Percentiles rank a stretch among this genome's conserved stretches.
Conservation (phyloP, 1,140 invertebrate species). For the Eurytemora carolleeae region DNA sequence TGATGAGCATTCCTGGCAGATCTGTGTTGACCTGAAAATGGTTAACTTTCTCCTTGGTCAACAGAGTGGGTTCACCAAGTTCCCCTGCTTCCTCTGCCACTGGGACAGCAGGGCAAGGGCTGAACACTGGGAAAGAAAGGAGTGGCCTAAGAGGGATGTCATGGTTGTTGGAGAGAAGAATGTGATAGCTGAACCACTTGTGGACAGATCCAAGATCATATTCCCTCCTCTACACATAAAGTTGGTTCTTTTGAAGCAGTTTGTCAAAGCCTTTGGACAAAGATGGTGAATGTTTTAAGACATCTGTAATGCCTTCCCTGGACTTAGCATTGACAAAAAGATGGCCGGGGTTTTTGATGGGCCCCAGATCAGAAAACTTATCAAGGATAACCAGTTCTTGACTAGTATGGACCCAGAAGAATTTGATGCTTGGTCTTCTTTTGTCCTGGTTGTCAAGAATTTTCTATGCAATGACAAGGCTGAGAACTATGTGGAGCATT, state of each 20-base stretch:
- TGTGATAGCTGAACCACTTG: slow-evolving; percentile 18
- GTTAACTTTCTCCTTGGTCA: slow-evolving; percentile 23
- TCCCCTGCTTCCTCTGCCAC: slow-evolving; percentile 17
- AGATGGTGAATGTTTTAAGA: slow-evolving; percentile 20
- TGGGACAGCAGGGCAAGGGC: slow-evolving; percentile 15
- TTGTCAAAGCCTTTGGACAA: slow-evolving; percentile 22
- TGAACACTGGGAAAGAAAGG: slow-evolving; percentile 16
- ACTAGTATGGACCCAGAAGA: too few species aligned
- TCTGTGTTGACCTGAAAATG: slow-evolving; percentile 16
- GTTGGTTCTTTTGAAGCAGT: slow-evolving; percentile 24
- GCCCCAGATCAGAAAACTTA: slow-evolving; percentile 14
- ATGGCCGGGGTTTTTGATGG: slow-evolving; percentile 23
- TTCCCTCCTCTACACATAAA: slow-evolving; percentile 26
- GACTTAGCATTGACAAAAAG: slow-evolving; percentile 20
- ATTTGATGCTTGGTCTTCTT: too few species aligned
- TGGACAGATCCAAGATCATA: slow-evolving; percentile 20
- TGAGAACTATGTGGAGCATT: too few species aligned
- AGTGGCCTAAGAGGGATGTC: slow-evolving; percentile 13
- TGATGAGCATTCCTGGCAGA: slow-evolving; percentile 14
- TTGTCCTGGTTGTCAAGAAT: too few species aligned
- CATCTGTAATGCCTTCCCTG: slow-evolving; percentile 19
- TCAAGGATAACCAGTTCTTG: slow-evolving; percentile 11
- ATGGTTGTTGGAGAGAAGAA: slow-evolving; percentile 18
- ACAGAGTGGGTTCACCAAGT: slow-evolving; percentile 28
- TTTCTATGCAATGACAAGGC: too few species aligned